Evolutionary conservation across 2,888 invertebrate genomes (phyloP), one percentile per base, ranked within the genome.

Genomic region (Agrilus biguttatus): DNA sequence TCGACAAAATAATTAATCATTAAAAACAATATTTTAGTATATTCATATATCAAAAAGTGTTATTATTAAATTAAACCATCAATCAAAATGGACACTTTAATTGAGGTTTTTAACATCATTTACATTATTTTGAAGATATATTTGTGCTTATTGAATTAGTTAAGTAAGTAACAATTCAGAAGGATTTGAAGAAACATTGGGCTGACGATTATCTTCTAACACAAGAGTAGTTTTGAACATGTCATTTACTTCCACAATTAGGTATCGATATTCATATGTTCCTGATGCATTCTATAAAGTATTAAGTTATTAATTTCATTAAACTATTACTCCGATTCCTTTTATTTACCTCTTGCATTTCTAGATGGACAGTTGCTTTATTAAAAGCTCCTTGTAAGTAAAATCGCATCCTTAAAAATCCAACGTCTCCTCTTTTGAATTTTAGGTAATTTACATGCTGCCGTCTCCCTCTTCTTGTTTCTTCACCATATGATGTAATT

Each of bases 401-500:
- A 66, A 93, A 95, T 59, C 82, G 78, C 86, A 95, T 90, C 54
- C 89, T 74, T 73, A 93, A 77, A 55, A 84, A 82, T 49, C 80
- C 76, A 12, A 75, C 73, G 14, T 86, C 89, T 59, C 87, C 77
- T 48, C 80, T 78, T 49, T 78, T 71, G 64, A 82, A 92, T 36
- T 75, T 69, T 37, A 75, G 68, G 67, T 91, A 87, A 50, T 84
- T 83, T 36, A 90, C 84, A 70, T 89, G 89, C 49, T 84, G 78
- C 36, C 90, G 72, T 47, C 91, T 71, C 35, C 93, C 81, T 51
- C 92, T 71, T 14, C 84, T 72, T 1, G 83, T 83, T 61, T 87
- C 86, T 63, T 92, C 91, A 0, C 93, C 93, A 65, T 77, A 88
- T 2, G 86, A 87, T 63, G 83, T 90, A 32, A 95, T 84, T 6